Percentiles rank a stretch among this genome's conserved stretches.
Conservation (phyloP, 2,113 vertebrate genomes). For the Geococcyx californianus region DNA sequence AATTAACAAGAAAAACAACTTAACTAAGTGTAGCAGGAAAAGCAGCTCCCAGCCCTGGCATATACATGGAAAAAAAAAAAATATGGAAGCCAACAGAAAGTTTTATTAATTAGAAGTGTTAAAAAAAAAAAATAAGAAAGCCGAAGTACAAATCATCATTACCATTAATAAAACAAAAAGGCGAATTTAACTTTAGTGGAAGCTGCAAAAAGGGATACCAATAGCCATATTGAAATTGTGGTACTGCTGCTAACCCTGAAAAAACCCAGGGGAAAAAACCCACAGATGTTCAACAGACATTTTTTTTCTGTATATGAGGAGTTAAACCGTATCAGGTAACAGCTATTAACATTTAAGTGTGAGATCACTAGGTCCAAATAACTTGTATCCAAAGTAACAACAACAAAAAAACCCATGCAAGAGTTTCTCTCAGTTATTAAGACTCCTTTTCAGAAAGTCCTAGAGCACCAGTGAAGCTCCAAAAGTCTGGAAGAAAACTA, state of each 20-base stretch:
- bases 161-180: not conserved
- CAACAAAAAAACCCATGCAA: not conserved
- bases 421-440: not conserved
- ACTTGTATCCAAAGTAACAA: not conserved
- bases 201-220: not conserved
- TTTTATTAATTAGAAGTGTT: slow-evolving; percentile 6
- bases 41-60: not conserved
- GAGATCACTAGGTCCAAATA: not conserved
- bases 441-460: not conserved
- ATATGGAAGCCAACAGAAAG: not conserved
- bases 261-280: accelerated
- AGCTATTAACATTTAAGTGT: not conserved
- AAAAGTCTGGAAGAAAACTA: not conserved
- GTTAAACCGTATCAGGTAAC: not conserved
- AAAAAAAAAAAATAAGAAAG: not conserved
- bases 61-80: not conserved
- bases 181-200: not conserved
- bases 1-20: not conserved
- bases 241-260: not conserved
- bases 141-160: not conserved
- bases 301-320: not conserved
- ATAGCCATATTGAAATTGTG: not conserved
- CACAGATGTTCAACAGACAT: not conserved
- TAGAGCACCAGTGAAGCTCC: not conserved
- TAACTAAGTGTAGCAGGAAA: not conserved